phyloP scores from a whole-genome alignment of 30 jellyfish, hydroid and myxozoan genomes.

The Mastigias papua region DNA sequence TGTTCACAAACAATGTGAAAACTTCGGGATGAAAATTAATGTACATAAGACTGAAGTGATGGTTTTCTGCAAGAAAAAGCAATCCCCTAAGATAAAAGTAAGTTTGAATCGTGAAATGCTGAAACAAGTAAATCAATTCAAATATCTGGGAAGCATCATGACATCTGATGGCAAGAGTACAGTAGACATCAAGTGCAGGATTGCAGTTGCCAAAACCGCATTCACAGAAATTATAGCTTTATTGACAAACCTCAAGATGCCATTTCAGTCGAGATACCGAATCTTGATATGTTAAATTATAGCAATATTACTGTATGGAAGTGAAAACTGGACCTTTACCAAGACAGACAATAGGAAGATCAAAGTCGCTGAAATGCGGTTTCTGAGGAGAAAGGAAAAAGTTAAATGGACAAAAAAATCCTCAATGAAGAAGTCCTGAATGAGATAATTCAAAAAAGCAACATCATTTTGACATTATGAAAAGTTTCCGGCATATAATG shows the following conservation, averaged over 20 bases:
- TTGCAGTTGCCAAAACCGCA: not conserved
- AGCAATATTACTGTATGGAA: not conserved
- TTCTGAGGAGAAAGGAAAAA: too few species aligned
- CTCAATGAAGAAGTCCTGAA: too few species aligned
- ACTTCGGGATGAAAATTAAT: not conserved
- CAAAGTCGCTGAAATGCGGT: not conserved
- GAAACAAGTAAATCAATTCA: not conserved
- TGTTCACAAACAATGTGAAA: not conserved
- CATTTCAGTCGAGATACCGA: not conserved
- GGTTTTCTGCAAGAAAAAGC: not conserved
- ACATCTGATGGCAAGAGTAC: not conserved
- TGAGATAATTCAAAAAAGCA: too few species aligned
- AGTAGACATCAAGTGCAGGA: not conserved
- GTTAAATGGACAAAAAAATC: too few species aligned
- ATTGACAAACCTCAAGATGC: not conserved
- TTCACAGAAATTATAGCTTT: not conserved
- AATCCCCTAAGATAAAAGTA: not conserved
- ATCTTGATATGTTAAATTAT: not conserved
- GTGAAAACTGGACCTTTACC: not conserved
- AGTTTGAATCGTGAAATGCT: not conserved
- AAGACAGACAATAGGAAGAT: not conserved
- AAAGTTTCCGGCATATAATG: too few species aligned
- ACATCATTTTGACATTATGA: too few species aligned
- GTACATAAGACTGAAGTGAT: not conserved
- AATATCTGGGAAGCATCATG: not conserved